Base-by-base conservation (phyloP, 2,888 invertebrate species). In the Erpobdella octoculata region DNA sequence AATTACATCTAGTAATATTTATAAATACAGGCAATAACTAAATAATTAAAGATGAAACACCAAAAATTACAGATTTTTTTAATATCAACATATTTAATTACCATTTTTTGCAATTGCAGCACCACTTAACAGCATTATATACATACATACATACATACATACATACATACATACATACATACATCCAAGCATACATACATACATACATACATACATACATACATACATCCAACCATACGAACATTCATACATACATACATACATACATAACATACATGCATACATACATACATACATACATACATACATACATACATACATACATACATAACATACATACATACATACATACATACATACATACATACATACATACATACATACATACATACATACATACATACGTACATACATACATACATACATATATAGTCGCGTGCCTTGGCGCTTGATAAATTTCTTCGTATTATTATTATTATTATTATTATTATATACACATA, bases 301-400 rank as follows among this genome's bases (percentile, higher is more conserved):
- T 33, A 61, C 37, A 61, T 58, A 70, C 21, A 70, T 58, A 58
- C 31, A 70, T 58, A 70, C 48, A 70, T 53, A 70, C 48, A n/a
- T n/a, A n/a, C n/a, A n/a, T n/a, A n/a, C n/a, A n/a, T n/a, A n/a
- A n/a, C n/a, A n/a, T n/a, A n/a, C n/a, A n/a, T n/a, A n/a, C n/a
- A n/a, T n/a, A n/a, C n/a, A 70, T 53, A 70, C 48, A 70, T 53
- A 70, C 48, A 70, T 53, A 70, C 48, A 70, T 53, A 70, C 48
- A 59, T 53, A 70, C 31, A 58, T 53, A 70, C 31, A 59, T 31
- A 70, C 59, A 70, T 37, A 70, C 59, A 53, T 46, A 69, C 33
- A 46, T 46, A 53, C 41, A 53, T 46, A 69, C 3, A 46, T 46
- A 53, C 41, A 53, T 46, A 69, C 53, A 69, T 46, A 53, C 41